phyloP scores from a whole-genome alignment of 2,888 invertebrate species.

The Drosophila tanythrix region DNA sequence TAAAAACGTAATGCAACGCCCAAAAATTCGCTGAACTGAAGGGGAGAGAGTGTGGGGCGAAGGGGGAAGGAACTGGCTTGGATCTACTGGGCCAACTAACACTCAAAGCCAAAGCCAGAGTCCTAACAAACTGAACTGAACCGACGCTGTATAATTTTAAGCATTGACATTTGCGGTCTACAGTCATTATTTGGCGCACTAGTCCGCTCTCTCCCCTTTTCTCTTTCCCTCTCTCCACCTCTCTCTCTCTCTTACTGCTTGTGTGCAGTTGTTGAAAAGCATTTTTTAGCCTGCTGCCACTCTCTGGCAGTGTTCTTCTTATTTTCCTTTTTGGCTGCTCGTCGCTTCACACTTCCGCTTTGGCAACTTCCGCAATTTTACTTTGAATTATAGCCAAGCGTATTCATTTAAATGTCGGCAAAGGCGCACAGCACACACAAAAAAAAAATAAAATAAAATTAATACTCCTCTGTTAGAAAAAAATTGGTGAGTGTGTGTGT shows the following conservation, averaged over 20 bases:
- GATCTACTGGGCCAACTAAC: neutral
- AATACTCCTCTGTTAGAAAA: conserved; percentile 52
- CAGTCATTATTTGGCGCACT: conserved; percentile 70
- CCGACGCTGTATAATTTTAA: conserved; percentile 74
- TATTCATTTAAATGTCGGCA: conserved; percentile 80
- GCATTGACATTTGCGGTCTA: conserved; percentile 79
- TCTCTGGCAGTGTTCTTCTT: conserved; percentile 42
- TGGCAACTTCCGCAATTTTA: conserved; percentile 80
- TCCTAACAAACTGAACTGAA: conserved; percentile 44
- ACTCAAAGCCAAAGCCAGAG: conserved; percentile 8
- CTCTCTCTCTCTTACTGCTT: conserved; percentile 11
- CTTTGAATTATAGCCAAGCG: conserved; percentile 80
- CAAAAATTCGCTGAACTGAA: conserved; percentile 54
- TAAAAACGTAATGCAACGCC: conserved; percentile 76
- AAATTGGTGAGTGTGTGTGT: conserved; percentile 15
- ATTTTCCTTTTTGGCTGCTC: conserved; percentile 45
- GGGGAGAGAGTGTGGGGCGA: neutral
- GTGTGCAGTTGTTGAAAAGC: conserved; percentile 14
- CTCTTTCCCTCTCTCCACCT: neutral
- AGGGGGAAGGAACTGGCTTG: no score
- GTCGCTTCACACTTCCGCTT: conserved; percentile 79
- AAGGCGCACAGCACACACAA: conserved; percentile 58
- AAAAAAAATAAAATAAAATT: conserved; percentile 42
- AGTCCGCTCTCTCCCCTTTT: conserved; percentile 29
- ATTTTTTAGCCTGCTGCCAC: conserved; percentile 27